Percentiles rank a stretch among this genome's conserved stretches.
Evolutionary conservation across 2,113 vertebrate genomes (phyloP).

Genomic region (Hyperopisus bebe): DNA sequence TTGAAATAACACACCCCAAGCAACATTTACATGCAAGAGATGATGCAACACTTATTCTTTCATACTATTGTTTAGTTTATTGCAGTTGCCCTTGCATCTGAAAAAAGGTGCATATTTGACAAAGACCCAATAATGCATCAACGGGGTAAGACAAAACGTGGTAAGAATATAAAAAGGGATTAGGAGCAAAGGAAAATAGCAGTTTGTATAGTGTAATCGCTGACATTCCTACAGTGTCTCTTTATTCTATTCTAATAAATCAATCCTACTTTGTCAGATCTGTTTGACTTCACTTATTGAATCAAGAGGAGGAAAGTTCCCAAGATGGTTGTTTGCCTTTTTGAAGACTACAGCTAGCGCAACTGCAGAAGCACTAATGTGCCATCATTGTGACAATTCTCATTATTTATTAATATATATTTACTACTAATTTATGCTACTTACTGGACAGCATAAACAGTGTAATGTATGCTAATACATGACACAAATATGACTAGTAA

Average conservation of each 20-base stretch:
- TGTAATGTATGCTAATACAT: not conserved
- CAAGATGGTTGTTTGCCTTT: not conserved
- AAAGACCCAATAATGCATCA: not conserved
- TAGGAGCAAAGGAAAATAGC: not conserved
- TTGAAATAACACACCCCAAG: not conserved
- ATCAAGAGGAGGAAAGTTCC: not conserved
- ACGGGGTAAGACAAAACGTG: not conserved
- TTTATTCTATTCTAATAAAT: not conserved
- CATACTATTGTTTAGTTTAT: not conserved
- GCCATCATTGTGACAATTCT: not conserved
- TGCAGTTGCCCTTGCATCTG: not conserved
- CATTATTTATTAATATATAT: not conserved
- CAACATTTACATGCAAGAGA: not conserved
- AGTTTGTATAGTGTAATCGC: not conserved
- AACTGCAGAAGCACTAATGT: not conserved
- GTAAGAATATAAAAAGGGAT: not conserved
- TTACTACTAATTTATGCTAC: not conserved
- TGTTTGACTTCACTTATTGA: not conserved
- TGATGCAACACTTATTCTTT: not conserved
- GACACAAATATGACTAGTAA: not conserved
- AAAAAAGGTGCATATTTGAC: not conserved
- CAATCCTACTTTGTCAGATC: not conserved
- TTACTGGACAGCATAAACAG: not conserved
- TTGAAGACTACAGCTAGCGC: not conserved
- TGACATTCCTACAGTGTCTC: slow-evolving; percentile 4